phyloP scores from a whole-genome alignment of 2,113 vertebrate genomes.

The Archilochus colubris region DNA sequence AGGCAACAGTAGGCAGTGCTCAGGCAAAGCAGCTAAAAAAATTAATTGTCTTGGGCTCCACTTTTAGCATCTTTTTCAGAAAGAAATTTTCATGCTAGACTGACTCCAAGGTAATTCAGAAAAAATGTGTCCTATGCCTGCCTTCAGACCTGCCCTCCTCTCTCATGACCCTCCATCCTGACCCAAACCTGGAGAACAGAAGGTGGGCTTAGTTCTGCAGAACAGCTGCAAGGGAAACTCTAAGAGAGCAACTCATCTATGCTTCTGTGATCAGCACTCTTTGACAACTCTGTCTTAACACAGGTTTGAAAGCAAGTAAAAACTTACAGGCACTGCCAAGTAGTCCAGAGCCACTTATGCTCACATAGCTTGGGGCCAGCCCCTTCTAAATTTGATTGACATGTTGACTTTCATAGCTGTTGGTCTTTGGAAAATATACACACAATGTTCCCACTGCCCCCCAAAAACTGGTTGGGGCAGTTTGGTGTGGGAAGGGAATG shows the following conservation, averaged over 20 bases:
- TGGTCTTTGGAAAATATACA: neutral
- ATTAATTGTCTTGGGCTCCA: neutral
- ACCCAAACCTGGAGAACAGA: neutral
- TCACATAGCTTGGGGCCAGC: neutral
- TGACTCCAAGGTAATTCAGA: neutral
- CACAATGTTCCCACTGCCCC: accelerated
- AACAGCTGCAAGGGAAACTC: neutral
- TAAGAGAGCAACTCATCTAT: neutral
- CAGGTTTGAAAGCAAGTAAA: neutral
- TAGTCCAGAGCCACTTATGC: neutral
- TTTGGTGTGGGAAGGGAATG: neutral
- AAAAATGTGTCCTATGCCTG: neutral
- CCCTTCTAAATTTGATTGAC: neutral
- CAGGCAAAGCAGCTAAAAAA: neutral
- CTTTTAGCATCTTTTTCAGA: neutral
- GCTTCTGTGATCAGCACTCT: neutral
- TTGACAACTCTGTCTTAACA: neutral
- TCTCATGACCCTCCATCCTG: neutral
- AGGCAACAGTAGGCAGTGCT: neutral
- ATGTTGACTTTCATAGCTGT: neutral
- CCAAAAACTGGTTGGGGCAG: neutral
- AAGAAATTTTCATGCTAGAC: neutral
- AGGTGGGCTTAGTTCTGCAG: neutral
- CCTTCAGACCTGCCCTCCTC: neutral
- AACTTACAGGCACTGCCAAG: neutral